Base-by-base conservation (phyloP, 2,797 vertebrate genomes). In the Argentina silus region DNA sequence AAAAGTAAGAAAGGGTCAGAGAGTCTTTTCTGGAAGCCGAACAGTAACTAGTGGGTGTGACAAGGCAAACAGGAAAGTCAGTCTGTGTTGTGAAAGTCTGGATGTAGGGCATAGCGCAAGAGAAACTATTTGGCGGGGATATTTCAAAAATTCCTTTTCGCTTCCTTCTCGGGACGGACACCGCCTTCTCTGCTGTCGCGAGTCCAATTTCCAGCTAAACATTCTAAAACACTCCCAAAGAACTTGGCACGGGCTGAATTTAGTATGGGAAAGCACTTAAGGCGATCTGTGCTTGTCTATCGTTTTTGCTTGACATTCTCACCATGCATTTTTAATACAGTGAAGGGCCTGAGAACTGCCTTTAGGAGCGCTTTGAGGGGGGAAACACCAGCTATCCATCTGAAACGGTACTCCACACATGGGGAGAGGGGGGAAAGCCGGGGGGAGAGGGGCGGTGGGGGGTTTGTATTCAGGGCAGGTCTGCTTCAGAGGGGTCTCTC, bases 121-220 rank as follows among this genome's bases (percentile, higher is more conserved):
- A 80, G 36, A 73, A 87, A 69, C 47, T 79, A 81, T 86, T 90
- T 92, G 91, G 92, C 91, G 91, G 88, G 89, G 83, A 88, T 51
- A 89, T 93, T 91, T 86, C 80, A 93, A 93, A 88, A 88, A 78
- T 62, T 36, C 47, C 53, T 62, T 53, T 60, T 15, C 62, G 61
- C 77, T 82, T 83, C 81, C 72, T 85, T 66, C 56, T 73, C 43
- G 0, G 74, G 66, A 69, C 21, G 21, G 9, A 67, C 76, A 77
- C 85, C 84, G 44, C 83, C 84, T 81, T 74, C 81, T 67, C 59
- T 11, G 56, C 0, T 57, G 64, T 82, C 83, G 74, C 51, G 59
- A 62, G 60, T 61, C 48, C 60, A 60, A 60, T 27, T 60, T 36
- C 6, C 57, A 48, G 70, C 45, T 56, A 75, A 74, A 62, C 36